These are phyloP conservation scores for Paragorgia papillata DNA, from an alignment of 92 coral and sea anemone species.

Conservation along the genomic window DNA sequence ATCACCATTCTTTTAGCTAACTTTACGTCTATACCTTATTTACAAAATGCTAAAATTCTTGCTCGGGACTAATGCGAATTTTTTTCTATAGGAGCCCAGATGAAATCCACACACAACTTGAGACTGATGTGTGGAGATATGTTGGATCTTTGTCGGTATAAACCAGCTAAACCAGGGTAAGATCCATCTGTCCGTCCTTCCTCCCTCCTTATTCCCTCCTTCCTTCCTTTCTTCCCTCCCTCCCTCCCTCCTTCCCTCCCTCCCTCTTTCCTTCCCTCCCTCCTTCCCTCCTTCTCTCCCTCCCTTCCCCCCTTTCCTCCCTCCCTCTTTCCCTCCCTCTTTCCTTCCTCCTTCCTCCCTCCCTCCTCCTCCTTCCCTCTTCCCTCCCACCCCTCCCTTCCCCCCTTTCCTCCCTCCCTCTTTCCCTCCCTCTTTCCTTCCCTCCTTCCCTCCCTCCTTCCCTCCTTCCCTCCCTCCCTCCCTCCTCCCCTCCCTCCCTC, in stretches of 20 bases:
- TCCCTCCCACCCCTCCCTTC: too few species aligned
- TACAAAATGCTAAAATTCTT: too few species aligned
- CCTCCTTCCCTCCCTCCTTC: too few species aligned
- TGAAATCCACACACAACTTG: conserved; percentile 90
- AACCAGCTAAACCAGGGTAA: conserved; percentile 91
- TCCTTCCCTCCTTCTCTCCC: not conserved
- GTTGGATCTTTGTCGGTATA: conserved; percentile 89
- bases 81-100: conserved; percentile 79
- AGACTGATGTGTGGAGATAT: conserved; percentile 89
- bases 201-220: not conserved
- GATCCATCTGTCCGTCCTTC: not conserved
- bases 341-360: not conserved
- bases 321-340: not conserved
- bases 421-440: too few species aligned
- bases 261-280: not conserved
- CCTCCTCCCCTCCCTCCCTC: too few species aligned
- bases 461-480: too few species aligned
- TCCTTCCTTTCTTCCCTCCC: conserved; percentile 9
- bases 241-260: not conserved
- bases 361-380: too few species aligned
- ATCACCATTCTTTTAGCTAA: too few species aligned
- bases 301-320: not conserved
- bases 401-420: too few species aligned
- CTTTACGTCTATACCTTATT: too few species aligned
- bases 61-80: too few species aligned